Base-by-base conservation (phyloP, 2,113 vertebrate species). In the Herpailurus yagouaroundi region DNA sequence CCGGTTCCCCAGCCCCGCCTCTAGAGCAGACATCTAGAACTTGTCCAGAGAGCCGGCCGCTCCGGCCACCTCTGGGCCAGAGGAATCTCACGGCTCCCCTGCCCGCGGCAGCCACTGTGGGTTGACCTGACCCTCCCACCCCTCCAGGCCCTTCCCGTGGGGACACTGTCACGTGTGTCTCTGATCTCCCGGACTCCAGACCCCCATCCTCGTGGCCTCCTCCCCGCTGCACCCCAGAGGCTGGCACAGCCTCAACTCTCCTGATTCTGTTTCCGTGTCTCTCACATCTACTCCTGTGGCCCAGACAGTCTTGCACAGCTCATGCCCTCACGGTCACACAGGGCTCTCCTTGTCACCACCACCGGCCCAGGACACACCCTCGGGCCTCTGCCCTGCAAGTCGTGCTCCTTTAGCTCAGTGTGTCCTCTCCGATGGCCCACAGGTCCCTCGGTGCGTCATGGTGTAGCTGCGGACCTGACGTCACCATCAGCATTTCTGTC, bases 141-240 rank as follows among this genome's bases (percentile, higher is more conserved):
- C 36, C 6, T 13, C 6, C 4, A 13, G 80, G 31, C 38, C 14
- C 55, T 63, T 66, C 66, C 27, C 5, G 12, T 64, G 63, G 63
- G 63, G 63, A 64, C 27, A 31, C 27, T 12, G 63, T 29, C 63
- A 64, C 0, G 63, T 5, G 27, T 11, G 5, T 64, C 27, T 64
- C 63, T 8, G 11, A 64, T 29, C 63, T 60, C 57, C 21, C 21
- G 7, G 57, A 50, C 7, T 0, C 27, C 27, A 38, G 27, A 7
- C 18, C 23, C 45, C 50, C 1, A 0, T 2, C 11, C 8, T 36
- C 15, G 1, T 0, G 7, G 13, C 8, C 25, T n/a, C 12, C 38
- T 29, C 1, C 31, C 21, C 29, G 0, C 2, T 9, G 5, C 0
- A 4, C 16, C 29, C 4, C 15, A 1, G 6, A 10, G 57, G 52